Base-by-base conservation (phyloP, 2,888 invertebrate genomes). In the Epistrophella euchroma region DNA sequence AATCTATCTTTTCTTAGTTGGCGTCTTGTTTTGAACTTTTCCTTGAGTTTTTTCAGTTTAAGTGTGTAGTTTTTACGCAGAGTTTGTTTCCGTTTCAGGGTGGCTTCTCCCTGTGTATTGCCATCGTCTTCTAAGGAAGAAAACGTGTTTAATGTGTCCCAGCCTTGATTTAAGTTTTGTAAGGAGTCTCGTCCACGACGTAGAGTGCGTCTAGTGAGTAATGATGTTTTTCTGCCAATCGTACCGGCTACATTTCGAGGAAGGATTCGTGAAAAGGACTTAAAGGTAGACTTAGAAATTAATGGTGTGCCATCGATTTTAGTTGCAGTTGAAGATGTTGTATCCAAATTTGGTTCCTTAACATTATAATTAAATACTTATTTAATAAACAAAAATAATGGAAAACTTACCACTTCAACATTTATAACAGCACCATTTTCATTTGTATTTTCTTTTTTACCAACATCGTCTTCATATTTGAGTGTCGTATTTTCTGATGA, bases 11-110 rank as follows among this genome's bases (percentile, higher is more conserved):
- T 25, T 28, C 11, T 62, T n/a, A 25, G 9, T 22, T 43, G 28
- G n/a, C 43, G 43, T 10, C 45, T 43, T 25, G 43, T 43, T 62
- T 25, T 43, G 4, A 62, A 43, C n/a, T 62, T 62, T n/a, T 62
- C 62, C 43, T 28, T 62, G 3, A 62, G 6, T 17, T 43, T 62
- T 11, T 17, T 11, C 0, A 62, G 6, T 11, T 25, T 62, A n/a
- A 62, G 28, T 13, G 62, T 45, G 25, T 11, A 62, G 28, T 62
- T 43, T n/a, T 43, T 62, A 11, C 28, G 25, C 6, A 62, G n/a
- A 13, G 11, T 11, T 28, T 35, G 62, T 13, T 62, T 62, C 28
- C 13, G 43, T 10, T 43, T 43, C 6, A 17, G 25, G 6, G 25
- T 43, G 15, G 6, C 15, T 19, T 58, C 17, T 22, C 9, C 22